phyloP scores from a whole-genome alignment of 2,797 vertebrate species.

The Rachycentron canadum region DNA sequence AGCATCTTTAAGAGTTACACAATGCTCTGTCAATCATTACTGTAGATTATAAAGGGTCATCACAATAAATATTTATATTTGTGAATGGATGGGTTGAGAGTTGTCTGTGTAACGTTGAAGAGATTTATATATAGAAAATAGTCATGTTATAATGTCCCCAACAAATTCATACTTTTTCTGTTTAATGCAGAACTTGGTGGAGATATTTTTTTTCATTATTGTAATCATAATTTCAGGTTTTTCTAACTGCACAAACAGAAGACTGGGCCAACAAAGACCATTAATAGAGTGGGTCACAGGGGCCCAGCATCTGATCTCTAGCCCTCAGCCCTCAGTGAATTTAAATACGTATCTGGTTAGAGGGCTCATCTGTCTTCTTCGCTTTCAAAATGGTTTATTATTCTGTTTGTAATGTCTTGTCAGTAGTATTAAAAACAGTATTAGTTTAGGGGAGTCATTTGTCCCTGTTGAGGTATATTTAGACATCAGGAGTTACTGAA shows the following conservation, averaged over 20 bases:
- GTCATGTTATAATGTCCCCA: background rate
- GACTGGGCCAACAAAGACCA: background rate
- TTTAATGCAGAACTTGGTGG: background rate
- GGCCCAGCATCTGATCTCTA: too few relatives aligned
- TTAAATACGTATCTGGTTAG: background rate
- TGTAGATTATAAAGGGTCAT: constrained; percentile 33
- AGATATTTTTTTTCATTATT: background rate
- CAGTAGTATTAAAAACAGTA: too few relatives aligned
- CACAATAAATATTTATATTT: constrained; percentile 70
- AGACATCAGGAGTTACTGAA: too few relatives aligned
- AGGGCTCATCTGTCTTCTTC: too few relatives aligned
- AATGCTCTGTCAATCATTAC: constrained; percentile 25
- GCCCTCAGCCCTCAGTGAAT: background rate
- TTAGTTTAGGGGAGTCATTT: too few relatives aligned
- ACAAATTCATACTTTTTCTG: too few relatives aligned
- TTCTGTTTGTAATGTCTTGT: too few relatives aligned
- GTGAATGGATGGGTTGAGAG: background rate
- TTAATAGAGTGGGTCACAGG: too few relatives aligned
- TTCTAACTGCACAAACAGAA: background rate
- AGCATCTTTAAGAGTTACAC: constrained; percentile 27
- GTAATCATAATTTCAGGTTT: background rate
- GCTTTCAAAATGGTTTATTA: background rate
- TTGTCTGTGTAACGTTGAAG: background rate
- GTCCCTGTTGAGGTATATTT: background rate
- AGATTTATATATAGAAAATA: background rate